Percentiles rank a stretch among this genome's conserved stretches.
Conservation (phyloP, 2,113 vertebrate species). For the Charina bottae region DNA sequence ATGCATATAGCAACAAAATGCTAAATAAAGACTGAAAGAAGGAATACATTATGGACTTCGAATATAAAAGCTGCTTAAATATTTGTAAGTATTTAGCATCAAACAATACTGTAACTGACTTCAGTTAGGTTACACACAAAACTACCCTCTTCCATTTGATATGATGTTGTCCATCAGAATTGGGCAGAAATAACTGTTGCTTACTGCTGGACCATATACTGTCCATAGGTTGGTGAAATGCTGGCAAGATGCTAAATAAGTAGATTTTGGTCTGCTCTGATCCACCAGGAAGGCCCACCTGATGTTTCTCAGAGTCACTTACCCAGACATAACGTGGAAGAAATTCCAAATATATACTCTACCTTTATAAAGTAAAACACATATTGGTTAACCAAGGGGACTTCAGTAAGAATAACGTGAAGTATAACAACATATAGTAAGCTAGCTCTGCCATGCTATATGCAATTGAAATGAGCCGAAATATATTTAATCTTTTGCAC, state of each 20-base stretch:
- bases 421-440: not conserved
- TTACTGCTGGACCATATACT: not conserved
- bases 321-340: not conserved
- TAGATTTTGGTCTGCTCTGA: not conserved
- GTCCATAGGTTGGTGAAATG: too few relatives aligned
- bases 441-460: not conserved
- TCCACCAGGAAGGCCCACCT: not conserved
- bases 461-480: not conserved
- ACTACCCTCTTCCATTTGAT: not conserved
- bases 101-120: not conserved
- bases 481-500: not conserved
- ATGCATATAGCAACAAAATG: conserved; percentile 13
- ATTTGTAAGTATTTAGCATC: not conserved
- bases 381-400: too few relatives aligned
- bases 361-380: not conserved
- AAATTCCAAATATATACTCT: not conserved
- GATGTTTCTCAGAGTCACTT: not conserved
- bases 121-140: not conserved
- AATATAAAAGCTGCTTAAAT: not conserved
- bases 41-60: conserved; percentile 14
- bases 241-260: not conserved
- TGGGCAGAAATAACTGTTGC: not conserved
- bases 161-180: not conserved
- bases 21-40: not conserved
- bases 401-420: not conserved